Percentiles rank a stretch among this genome's conserved stretches.
Evolutionary conservation across 1,140 invertebrate genomes (phyloP).

Genomic region (Acyrthosiphon pisum): DNA sequence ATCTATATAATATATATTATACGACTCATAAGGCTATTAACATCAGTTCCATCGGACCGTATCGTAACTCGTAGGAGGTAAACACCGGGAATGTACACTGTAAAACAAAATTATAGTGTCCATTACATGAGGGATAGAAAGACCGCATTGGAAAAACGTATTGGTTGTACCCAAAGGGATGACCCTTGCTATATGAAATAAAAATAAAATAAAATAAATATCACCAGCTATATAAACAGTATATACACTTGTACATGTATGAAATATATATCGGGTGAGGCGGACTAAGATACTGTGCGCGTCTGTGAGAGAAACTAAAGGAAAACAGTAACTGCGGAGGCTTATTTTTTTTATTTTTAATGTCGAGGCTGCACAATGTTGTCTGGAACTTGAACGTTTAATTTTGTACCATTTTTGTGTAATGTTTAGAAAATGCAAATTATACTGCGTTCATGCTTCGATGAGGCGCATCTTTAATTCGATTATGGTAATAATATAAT

Average conservation of each 20-base stretch:
- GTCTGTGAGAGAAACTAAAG: not conserved
- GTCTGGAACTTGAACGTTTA: not conserved
- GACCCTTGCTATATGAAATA: not conserved
- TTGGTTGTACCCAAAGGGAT: conserved; percentile 22
- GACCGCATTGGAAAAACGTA: conserved; percentile 37
- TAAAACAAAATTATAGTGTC: conserved; percentile 41
- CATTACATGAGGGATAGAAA: conserved; percentile 16
- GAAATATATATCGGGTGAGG: not conserved
- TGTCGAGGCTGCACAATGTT: not conserved
- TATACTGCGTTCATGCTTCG: not conserved
- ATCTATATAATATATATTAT: conserved; percentile 10
- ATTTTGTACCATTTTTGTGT: not conserved
- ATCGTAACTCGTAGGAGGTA: not conserved
- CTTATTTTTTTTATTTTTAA: not conserved
- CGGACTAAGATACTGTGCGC: not conserved
- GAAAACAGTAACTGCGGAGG: not conserved
- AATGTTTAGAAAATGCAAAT: conserved; percentile 25
- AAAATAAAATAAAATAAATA: conserved; percentile 19
- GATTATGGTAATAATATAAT: conserved; percentile 13
- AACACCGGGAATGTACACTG: not conserved
- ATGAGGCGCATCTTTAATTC: not conserved
- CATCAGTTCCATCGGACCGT: conserved; percentile 1
- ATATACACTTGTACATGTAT: not conserved
- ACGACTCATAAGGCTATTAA: conserved; percentile 3
- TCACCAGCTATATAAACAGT: not conserved